Base-by-base conservation (phyloP, 2,888 invertebrate genomes). In the Caprella mutica region DNA sequence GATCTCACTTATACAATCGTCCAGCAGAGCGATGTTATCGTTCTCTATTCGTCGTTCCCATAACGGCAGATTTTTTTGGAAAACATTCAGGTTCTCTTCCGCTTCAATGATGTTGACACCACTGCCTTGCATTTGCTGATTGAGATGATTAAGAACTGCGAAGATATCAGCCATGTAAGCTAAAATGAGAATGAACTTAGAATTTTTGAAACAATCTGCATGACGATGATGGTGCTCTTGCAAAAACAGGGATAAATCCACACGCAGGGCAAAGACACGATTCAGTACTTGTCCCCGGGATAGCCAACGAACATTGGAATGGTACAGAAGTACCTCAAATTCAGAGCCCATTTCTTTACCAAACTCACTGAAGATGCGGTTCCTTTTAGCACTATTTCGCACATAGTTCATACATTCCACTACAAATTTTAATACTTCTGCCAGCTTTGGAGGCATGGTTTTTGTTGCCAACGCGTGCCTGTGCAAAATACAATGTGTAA, bases 191-290 rank as follows among this genome's bases (percentile, higher is more conserved):
- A 59, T 59, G 56, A 56, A 56, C 39, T 59, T 23, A 38, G 51
- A 55, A 52, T 55, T 52, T 56, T 59, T 26, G 67, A 65, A 66
- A 65, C 12, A 48, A 46, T 38, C 52, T 59, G 30, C 39, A 43
- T 52, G 52, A 43, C 52, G 38, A 55, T 56, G 52, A 26, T 55
- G 52, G 52, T 51, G 27, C 55, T 55, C 52, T 56, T n/a, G 55
- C 55, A 59, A 30, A 59, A 59, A 54, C 51, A 52, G 26, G 35
- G 43, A 43, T 55, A 55, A 55, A 55, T 55, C 55, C 33, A 59
- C 52, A 55, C 42, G 33, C 59, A 51, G n/a, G 51, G 33, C 51
- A 59, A 50, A 55, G 27, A 55, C 40, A 55, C 38, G 50, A 48
- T 50, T 58, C 53, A 39, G n/a, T 52, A 59, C 55, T 44, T 59